A percentile compares a stretch with the other conserved stretches of the same genome.
Conservation (phyloP, 2,888 invertebrate species). For the Catocala nupta region DNA sequence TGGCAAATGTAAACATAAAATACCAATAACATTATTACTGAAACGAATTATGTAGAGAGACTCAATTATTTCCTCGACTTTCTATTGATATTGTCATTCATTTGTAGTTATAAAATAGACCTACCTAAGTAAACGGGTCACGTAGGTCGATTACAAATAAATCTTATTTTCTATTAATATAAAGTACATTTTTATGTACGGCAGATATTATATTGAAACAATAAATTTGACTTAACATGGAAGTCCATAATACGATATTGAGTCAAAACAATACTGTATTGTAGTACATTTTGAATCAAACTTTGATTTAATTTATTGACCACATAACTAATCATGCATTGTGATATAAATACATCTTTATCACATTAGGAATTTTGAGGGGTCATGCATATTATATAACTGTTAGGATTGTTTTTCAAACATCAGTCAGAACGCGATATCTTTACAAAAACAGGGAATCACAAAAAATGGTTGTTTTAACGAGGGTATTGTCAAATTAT, state of each 20-base stretch:
- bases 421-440: conserved; percentile 19
- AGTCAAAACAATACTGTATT: conserved; percentile 40
- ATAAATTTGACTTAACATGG: conserved; percentile 44
- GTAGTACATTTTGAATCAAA: conserved; percentile 45
- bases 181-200: conserved; percentile 43
- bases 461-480: conserved; percentile 27
- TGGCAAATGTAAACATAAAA: conserved; percentile 24
- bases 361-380: conserved; percentile 25
- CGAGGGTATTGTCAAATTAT: conserved; percentile 49
- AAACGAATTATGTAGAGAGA: conserved; percentile 42
- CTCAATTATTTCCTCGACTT: conserved; percentile 51
- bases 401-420: conserved; percentile 20
- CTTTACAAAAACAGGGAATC: conserved; percentile 25
- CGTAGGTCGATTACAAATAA: conserved; percentile 59
- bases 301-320: conserved; percentile 29
- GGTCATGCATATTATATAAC: conserved; percentile 17
- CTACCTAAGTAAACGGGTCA: conserved; percentile 52
- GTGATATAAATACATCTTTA: conserved; percentile 28
- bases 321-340: conserved; percentile 30
- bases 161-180: conserved; percentile 62
- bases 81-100: conserved; percentile 59
- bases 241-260: conserved; percentile 49
- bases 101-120: conserved; percentile 61
- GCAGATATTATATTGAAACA: conserved; percentile 54
- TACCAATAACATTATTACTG: conserved; percentile 31